Evolutionary conservation across 2,888 invertebrate species (phyloP), one percentile per base, ranked within the genome.

Genomic region (Osedax frankpressi): DNA sequence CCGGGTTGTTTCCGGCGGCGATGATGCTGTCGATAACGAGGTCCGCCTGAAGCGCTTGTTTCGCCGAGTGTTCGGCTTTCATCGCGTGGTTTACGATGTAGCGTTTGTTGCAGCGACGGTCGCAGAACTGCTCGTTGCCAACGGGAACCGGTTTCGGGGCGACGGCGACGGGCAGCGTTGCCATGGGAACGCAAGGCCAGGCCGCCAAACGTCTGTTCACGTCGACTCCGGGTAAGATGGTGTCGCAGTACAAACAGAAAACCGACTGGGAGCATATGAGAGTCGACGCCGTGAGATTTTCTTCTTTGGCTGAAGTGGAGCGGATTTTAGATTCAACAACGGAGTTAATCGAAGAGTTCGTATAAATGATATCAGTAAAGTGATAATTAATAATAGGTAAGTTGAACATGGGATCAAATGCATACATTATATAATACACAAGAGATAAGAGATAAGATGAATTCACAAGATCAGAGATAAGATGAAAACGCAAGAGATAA

Each of bases 211-310:
- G 6, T 44, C 19, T 6, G 44, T 91, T 91, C 72, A 93, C 90
- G 75, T 92, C 89, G 77, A 91, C 90, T 85, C 90, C 90, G 78
- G 91, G 85, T 77, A 93, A 91, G n/a, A 93, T 91, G 70, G 92
- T 91, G 82, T 94, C 94, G 84, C 96, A 96, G 82, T 93, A 92
- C 62, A 91, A 89, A 83, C 95, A 95, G 85, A 93, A 92, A 82
- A 92, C 93, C 0, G 92, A 91, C 60, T 91, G 90, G 2, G 93
- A 92, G 81, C 92, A 93, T 67, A 95, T 86, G 79, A 95, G 91
- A 80, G 92, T 92, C 83, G 94, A 93, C 77, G 95, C 91, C 82
- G 92, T 92, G 78, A 93, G 90, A 11, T 81, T 81, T 73, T 83
- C 81, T 76, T 84, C 85, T 79, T 82, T 81, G 74, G 83, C 84